Base-by-base conservation (phyloP, 1,140 invertebrate species). In the Oreohelix idahoensis region DNA sequence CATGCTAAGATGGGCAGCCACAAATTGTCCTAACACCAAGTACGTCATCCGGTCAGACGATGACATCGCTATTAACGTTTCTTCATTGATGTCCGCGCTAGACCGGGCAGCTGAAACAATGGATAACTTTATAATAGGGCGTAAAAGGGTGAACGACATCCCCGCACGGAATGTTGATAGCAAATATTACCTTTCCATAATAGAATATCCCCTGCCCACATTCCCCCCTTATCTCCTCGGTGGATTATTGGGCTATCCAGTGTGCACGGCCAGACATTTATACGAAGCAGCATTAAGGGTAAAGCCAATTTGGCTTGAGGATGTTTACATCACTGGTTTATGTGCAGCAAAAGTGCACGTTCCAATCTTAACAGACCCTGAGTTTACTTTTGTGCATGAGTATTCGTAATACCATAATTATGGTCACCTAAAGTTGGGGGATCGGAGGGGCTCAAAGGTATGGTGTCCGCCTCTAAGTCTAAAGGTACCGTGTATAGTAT, bases 1-100 rank as follows among this genome's bases (percentile, higher is more conserved):
- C n/a, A 1, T 94, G 10, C 93, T 97, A 29, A 96, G 96, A 89
- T 97, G 96, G 95, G 94, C 95, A 70, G 94, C 94, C 10, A 94
- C 95, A 89, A 94, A 95, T 92, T 95, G 93, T 90, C 87, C 87
- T 84, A 93, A 94, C 85, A 95, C 95, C 0, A 86, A 70, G 84
- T 93, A 89, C 85, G 84, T 93, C 35, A 84, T 94, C 51, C 94
- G 94, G 87, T 89, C 91, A 11, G 94, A 94, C 84, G 94, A 94
- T 35, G 87, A 88, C 69, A 80, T 88, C 42, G 85, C 97, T 89
- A 93, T 97, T 81, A 75, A 86, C 58, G 70, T 86, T 51, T 71
- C 84, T n/a, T 81, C 84, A 53, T 76, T 86, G 17, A 32, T 86
- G 23, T 36, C 42, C 1, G 53, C 58, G 8, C n/a, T 85, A 20